Conservation (phyloP, 2,797 vertebrate species). For the Leucoraja ocellata region DNA sequence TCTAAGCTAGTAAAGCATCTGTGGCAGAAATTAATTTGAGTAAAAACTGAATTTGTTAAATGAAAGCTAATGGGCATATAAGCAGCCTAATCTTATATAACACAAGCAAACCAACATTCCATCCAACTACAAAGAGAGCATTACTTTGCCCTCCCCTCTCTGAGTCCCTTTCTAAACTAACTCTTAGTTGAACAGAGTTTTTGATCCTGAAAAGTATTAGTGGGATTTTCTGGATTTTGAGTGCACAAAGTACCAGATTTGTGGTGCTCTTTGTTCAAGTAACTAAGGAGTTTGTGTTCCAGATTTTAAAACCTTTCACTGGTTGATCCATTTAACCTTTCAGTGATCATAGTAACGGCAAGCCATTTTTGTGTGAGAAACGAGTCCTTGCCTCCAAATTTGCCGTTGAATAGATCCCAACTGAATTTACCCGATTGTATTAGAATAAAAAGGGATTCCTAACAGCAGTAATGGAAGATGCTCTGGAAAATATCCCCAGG, state of each 20-base stretch:
- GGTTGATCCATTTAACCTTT: neutral
- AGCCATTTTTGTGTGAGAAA: neutral
- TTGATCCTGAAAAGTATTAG: neutral
- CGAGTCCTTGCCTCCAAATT: neutral
- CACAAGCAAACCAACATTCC: neutral
- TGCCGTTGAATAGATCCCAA: neutral
- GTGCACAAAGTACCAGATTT: conserved; percentile 47
- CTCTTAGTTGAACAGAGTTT: neutral
- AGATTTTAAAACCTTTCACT: conserved; percentile 52
- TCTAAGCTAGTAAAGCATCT: neutral
- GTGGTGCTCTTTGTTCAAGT: conserved; percentile 55
- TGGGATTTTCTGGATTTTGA: neutral
- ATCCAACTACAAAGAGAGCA: no score
- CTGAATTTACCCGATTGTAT: neutral
- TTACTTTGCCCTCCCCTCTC: neutral
- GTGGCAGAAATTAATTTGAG: neutral
- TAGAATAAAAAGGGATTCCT: neutral
- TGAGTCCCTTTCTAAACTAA: neutral
- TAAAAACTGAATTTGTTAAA: neutral
- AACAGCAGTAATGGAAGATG: neutral
- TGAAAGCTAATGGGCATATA: neutral
- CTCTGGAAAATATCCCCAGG: conserved; percentile 51
- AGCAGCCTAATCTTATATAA: neutral
- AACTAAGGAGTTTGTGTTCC: conserved; percentile 52
- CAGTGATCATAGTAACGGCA: neutral